These are phyloP conservation scores for Anguilla japonica DNA, from an alignment of 2,113 vertebrate species.

Conservation along the genomic window DNA sequence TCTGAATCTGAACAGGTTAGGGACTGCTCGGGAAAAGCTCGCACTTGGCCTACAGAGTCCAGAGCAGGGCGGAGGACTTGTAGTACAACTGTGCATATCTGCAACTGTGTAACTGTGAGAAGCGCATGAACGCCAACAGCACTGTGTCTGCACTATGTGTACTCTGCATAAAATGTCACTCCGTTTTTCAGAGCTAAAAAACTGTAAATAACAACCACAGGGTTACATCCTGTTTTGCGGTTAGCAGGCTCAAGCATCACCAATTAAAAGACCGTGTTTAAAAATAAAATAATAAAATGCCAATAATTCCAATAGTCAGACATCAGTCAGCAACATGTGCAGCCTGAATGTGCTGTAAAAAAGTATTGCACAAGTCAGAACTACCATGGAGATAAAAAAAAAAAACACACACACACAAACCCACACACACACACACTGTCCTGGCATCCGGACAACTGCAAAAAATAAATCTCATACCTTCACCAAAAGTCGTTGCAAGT, in stretches of 20 bases:
- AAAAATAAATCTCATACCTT: neutral
- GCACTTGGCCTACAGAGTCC: neutral
- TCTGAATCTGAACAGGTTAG: neutral
- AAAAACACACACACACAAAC: too few relatives aligned
- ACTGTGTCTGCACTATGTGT: neutral
- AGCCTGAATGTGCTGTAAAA: too few relatives aligned
- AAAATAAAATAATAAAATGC: neutral
- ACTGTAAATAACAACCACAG: constrained; percentile 30
- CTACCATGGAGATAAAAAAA: too few relatives aligned
- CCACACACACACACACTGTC: too few relatives aligned
- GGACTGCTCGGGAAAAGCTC: neutral
- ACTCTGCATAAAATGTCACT: neutral
- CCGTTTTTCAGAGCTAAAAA: neutral
- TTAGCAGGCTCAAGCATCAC: neutral
- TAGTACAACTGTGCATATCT: neutral
- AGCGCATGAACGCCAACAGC: neutral
- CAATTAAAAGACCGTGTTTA: neutral
- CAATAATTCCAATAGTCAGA: neutral
- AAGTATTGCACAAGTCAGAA: too few relatives aligned
- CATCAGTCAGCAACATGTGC: neutral
- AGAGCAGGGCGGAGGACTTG: neutral
- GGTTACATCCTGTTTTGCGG: constrained; percentile 12
- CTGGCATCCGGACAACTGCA: neutral
- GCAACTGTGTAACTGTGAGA: neutral
- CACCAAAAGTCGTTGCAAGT: neutral